These are phyloP conservation scores for Physocephala rufipes DNA, from an alignment of 2,888 invertebrate genomes.

Conservation along the genomic window DNA sequence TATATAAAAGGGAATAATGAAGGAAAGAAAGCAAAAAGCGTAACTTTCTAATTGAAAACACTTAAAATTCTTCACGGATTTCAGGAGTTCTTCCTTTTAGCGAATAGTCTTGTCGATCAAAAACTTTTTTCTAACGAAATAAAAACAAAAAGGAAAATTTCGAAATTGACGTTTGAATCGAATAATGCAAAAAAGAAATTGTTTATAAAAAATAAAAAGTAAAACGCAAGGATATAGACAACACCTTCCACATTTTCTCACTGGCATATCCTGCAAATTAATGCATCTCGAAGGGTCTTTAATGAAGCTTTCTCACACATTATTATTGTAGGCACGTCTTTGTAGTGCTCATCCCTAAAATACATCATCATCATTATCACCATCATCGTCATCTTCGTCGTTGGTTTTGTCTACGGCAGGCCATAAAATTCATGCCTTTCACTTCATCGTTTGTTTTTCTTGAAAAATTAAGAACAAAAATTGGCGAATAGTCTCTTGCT, in stretches of 20 bases:
- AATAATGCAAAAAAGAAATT: constrained; percentile 4
- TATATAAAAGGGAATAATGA: constrained; percentile 3
- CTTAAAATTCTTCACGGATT: constrained; percentile 27
- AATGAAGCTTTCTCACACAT: constrained; percentile 29
- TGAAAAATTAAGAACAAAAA: background rate
- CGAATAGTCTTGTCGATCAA: background rate
- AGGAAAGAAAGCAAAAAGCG: background rate
- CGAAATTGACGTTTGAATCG: background rate
- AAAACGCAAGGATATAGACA: background rate
- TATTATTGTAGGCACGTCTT: constrained; percentile 26
- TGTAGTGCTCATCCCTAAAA: no score
- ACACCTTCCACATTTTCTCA: constrained; percentile 5
- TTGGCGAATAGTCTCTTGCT: background rate
- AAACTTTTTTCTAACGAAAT: constrained; percentile 8
- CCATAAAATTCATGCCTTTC: background rate
- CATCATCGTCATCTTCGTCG: no score
- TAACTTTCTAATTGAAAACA: constrained; percentile 33
- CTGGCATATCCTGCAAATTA: background rate
- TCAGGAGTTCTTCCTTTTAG: constrained; percentile 10
- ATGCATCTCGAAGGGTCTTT: constrained; percentile 2
- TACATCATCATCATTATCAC: no score
- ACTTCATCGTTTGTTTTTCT: background rate
- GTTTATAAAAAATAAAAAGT: background rate
- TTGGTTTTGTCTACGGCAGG: background rate
- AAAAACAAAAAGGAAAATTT: background rate